Percentiles rank a stretch among this genome's conserved stretches.
These are phyloP conservation scores for Myanophis thanlyinensis DNA, from an alignment of 2,113 vertebrate species.

Conservation along the genomic window DNA sequence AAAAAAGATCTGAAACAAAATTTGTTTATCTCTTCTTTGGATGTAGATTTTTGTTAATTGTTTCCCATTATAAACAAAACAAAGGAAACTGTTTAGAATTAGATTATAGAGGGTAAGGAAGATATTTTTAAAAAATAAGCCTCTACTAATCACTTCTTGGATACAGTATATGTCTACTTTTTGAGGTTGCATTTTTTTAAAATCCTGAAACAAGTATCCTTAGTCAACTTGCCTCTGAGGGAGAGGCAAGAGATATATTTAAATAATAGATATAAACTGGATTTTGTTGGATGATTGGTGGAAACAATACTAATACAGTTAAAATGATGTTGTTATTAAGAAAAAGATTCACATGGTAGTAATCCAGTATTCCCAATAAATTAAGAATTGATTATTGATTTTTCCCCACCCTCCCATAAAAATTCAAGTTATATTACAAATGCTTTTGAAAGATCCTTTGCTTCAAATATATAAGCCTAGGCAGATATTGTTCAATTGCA, in stretches of 20 bases:
- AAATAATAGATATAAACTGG: not conserved
- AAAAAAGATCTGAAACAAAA: not conserved
- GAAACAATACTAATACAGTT: not conserved
- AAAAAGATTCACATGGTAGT: not conserved
- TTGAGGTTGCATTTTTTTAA: not conserved
- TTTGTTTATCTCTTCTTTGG: not conserved
- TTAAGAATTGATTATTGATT: not conserved
- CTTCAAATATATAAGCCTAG: not conserved
- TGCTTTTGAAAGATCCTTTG: not conserved
- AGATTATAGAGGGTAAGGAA: not conserved
- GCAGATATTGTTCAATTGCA: not conserved
- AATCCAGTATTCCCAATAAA: not conserved
- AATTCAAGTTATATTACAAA: not conserved
- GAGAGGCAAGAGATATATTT: not conserved
- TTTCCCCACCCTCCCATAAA: not conserved
- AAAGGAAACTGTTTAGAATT: not conserved
- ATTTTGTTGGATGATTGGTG: not conserved
- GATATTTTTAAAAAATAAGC: not conserved
- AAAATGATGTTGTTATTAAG: not conserved
- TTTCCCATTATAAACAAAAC: not conserved
- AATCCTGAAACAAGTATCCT: not conserved
- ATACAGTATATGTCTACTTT: not conserved
- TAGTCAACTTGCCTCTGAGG: not conserved
- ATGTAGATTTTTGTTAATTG: not conserved
- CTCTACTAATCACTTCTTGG: not conserved